Conservation (phyloP, 2,797 vertebrate species). For the Huso huso region DNA sequence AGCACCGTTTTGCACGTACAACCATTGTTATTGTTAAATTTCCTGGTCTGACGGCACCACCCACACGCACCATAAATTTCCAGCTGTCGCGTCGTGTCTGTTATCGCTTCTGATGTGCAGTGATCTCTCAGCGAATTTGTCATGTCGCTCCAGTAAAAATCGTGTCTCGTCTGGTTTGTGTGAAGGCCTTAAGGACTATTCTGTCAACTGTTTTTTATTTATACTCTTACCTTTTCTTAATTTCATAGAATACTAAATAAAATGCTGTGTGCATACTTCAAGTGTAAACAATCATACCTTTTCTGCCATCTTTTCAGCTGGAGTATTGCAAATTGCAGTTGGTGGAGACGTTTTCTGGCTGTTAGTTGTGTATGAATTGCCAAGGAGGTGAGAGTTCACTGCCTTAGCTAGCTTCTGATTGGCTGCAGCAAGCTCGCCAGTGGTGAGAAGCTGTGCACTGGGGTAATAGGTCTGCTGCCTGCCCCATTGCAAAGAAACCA, state of each 20-base stretch:
- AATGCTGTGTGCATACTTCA: not conserved
- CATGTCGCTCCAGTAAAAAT: too few species aligned
- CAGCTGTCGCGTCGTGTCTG: too few species aligned
- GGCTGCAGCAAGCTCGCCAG: slow-evolving; percentile 73
- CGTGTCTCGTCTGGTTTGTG: too few species aligned
- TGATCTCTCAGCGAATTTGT: too few species aligned
- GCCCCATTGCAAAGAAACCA: slow-evolving; percentile 92
- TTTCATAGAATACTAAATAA: not conserved
- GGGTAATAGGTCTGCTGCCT: slow-evolving; percentile 86
- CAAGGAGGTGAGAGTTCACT: slow-evolving; percentile 83
- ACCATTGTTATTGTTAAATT: too few species aligned
- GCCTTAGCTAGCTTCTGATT: slow-evolving; percentile 80
- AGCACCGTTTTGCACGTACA: too few species aligned
- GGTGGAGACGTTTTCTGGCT: slow-evolving; percentile 43
- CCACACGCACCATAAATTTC: too few species aligned
- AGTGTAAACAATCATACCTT: slow-evolving; percentile 55
- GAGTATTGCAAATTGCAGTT: slow-evolving; percentile 76
- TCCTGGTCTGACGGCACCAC: too few species aligned
- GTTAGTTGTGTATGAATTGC: slow-evolving; percentile 51
- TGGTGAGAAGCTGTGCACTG: slow-evolving; percentile 73
- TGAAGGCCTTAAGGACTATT: not conserved
- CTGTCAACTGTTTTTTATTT: not conserved
- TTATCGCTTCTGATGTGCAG: too few species aligned
- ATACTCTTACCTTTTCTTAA: not conserved
- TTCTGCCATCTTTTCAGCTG: slow-evolving; percentile 96